Evolutionary conservation across 2,888 invertebrate species (phyloP), one percentile per base, ranked within the genome.

Genomic region (Periphyllus acericola): DNA sequence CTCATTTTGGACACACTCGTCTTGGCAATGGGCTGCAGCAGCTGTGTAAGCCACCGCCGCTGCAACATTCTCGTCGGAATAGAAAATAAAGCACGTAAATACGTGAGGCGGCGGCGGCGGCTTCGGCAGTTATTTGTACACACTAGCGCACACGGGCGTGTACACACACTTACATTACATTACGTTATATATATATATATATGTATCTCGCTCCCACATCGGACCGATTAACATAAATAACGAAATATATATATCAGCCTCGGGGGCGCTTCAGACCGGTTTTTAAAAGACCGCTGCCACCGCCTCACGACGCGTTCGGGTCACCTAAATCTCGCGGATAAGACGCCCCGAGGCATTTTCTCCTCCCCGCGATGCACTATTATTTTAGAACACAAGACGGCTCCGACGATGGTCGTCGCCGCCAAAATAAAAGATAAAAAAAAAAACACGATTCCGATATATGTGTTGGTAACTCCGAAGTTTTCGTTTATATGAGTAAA

Each of bases 171-270:
- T 46, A 46, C 11, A 9, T 21, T 55, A 55, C 19, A 9, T 46
- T 46, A 46, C 11, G 1, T 21, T 55, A 55, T 55, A 9, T 46
- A 46, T 46, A 46, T 9, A 9, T 46, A 46, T 46, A 46, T 46
- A 52, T 60, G 9, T 60, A 25, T 25, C n/a, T 29, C 29, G 52
- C 46, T 79, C 78, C 78, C 71, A 86, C 71, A 86, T 79, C 46
- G 8, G 46, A 34, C 71, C 40, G 85, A 86, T 86, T 86, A 79
- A 86, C 86, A 86, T 86, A 80, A 80, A 86, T 86, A 86, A 79
- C 78, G 78, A 78, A 78, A 78, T 78, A 85, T 80, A 86, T 86
- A 79, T 86, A 86, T 86, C 79, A 86, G 79, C 71, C 79, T 29
- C 79, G 55, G 71, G 78, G 79, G 79, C 86, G 79, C 86, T 21